Base-by-base conservation (phyloP, 1,140 invertebrate species). In the Camponotus vicinus region DNA sequence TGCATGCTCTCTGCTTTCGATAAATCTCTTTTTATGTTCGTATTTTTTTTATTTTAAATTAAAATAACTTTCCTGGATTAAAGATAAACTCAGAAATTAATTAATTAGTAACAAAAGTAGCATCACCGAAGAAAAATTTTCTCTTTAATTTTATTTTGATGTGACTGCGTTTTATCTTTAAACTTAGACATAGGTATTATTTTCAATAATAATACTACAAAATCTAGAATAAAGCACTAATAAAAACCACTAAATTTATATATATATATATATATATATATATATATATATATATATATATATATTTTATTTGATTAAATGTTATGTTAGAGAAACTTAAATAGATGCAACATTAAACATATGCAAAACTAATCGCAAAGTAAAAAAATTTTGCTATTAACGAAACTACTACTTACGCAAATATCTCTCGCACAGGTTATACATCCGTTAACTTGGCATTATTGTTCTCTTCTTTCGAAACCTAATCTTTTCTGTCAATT, bases 401-500 rank as follows among this genome's bases (percentile, higher is more conserved):
- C 21, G 15, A 76, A 59, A 27, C 3, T 18, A n/a, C 9, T 40
- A 1, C 32, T 55, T 75, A 21, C 3, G 11, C 6, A 61, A 76
- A 76, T 61, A 42, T 61, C 21, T 76, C 73, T 76, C 37, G 8
- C 21, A 18, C 55, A 15, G 15, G n/a, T 59, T 34, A 27, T 18
- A 76, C n/a, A 15, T 61, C 37, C 55, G 55, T 76, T 61, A 78
- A 18, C 42, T 75, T 18, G n/a, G 40, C 15, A 63, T 18, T 78
- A 7, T 64, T 45, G 59, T 78, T 78, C 59, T 13, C 21, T 66
- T 78, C 45, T 32, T 45, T 66, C 21, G 40, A 66, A 45, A 66
- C 40, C 18, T 40, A 78, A 45, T 66, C 27, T 45, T 34, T 77
- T 61, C 40, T 64, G 61, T 78, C 61, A 78, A 78, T 78, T 78